Base-by-base conservation (phyloP, 2,888 invertebrate genomes). In the Drosophila testacea region DNA sequence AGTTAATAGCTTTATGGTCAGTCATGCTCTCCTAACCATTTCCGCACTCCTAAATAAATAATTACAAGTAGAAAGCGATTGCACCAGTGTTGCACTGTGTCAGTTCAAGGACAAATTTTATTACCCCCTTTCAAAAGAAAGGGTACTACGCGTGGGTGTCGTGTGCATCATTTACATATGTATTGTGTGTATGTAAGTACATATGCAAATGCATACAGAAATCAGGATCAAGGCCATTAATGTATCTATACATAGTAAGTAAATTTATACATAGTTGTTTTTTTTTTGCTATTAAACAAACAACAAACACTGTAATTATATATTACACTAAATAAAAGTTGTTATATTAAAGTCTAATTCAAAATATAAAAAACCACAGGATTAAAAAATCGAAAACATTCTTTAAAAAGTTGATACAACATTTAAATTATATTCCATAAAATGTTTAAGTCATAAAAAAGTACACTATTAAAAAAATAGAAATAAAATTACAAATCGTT, bases 21-120 rank as follows among this genome's bases (percentile, higher is more conserved):
- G 54, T 13, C 46, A 54, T 62, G 46, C 47, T 39, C 22, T 4
- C 4, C 36, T 32, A 5, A 13, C 30, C 46, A 61, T 61, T 52
- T 46, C 38, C 54, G 9, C 27, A 41, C 54, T 4, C 47, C 54
- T 47, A 55, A 55, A 55, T 39, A 47, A 47, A 34, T 55, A 54
- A 52, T 38, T 46, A 6, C 48, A 28, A 16, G 38, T 54, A 52
- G 38, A 56, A 51, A 63, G 39, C 59, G 42, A 62, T 47, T 60
- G 48, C 46, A 67, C 38, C 62, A 39, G 52, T 34, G 50, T 47
- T 13, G 32, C 60, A 30, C 32, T 42, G 32, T n/a, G 5, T 9
- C 42, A 47, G 55, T 59, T 69, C 79, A 77, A 77, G 77, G 77
- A 42, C 79, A 74, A 30, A 30, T 41, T 30, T 57, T 69, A 74